Conservation (phyloP, 2,888 invertebrate species). For the Acleris holmiana region DNA sequence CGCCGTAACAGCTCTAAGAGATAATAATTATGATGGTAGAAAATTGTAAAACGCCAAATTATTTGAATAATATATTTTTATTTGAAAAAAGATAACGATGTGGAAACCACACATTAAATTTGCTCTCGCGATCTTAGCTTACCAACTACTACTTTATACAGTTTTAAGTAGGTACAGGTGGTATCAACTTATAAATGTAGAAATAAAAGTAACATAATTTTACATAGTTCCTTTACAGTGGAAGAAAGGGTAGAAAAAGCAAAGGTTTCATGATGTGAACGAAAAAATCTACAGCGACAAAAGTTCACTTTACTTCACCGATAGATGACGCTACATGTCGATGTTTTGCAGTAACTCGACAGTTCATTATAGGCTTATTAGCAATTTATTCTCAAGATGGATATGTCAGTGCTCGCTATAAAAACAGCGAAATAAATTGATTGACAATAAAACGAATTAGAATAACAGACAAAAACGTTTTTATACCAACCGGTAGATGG, state of each 20-base stretch:
- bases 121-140: constrained; percentile 12
- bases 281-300: neutral
- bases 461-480: neutral
- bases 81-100: constrained; percentile 66
- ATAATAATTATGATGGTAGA: too few relatives aligned
- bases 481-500: constrained; percentile 4
- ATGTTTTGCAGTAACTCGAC: neutral
- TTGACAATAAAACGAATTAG: neutral
- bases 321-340: constrained; percentile 18
- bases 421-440: constrained; percentile 1
- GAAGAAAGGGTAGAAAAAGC: neutral
- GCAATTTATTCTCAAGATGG: neutral
- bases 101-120: constrained; percentile 35
- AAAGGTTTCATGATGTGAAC: neutral
- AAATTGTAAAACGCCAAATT: constrained; percentile 37
- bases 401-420: neutral
- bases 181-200: constrained; percentile 36
- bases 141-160: constrained; percentile 40
- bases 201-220: constrained; percentile 1
- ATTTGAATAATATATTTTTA: constrained; percentile 61
- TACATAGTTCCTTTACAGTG: constrained; percentile 1
- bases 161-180: constrained; percentile 42
- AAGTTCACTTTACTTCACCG: constrained; percentile 5
- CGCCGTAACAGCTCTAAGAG: too few relatives aligned
- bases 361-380: neutral